Percentiles rank a stretch among this genome's conserved stretches.
Conservation (phyloP, 2,113 vertebrate species). For the Noturus placidus region DNA sequence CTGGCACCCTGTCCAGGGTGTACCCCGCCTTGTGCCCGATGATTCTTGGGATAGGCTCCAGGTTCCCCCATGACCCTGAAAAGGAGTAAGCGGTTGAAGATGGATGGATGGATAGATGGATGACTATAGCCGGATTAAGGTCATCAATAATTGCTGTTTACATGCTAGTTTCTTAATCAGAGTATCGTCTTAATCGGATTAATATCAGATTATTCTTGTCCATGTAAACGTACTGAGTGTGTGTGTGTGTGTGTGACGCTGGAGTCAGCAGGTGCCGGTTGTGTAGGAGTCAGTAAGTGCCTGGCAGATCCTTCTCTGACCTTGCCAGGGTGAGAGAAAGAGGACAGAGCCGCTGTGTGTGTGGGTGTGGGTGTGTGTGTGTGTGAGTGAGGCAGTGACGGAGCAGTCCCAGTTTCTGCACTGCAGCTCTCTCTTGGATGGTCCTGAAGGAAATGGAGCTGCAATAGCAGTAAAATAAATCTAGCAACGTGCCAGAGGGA, state of each 20-base stretch:
- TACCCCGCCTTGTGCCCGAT: no score
- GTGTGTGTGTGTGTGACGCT: conserved; percentile 19
- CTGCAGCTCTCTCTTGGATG: conserved; percentile 45
- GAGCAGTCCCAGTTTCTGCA: conserved; percentile 49
- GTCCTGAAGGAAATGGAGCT: conserved; percentile 32
- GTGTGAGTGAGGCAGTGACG: conserved; percentile 9
- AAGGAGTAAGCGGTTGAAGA: no score
- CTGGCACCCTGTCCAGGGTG: no score
- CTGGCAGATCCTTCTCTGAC: conserved; percentile 53
- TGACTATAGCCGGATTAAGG: no score
- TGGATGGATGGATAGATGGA: no score
- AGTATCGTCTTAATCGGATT: no score
- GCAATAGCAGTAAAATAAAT: conserved; percentile 21
- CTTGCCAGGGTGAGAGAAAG: conserved; percentile 50
- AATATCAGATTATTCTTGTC: no score
- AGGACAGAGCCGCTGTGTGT: conserved; percentile 38
- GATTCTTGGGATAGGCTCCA: no score
- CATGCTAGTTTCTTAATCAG: no score
- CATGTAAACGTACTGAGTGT: no score
- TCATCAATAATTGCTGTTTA: no score
- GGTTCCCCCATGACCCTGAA: no score
- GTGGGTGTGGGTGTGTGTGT: conserved; percentile 35
- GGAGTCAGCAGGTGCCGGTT: conserved; percentile 25
- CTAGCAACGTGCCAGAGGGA: conserved; percentile 41
- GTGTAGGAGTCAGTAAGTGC: conserved; percentile 48